phyloP scores from a whole-genome alignment of 2,888 invertebrate species.

The Melinopterus prodromus region DNA sequence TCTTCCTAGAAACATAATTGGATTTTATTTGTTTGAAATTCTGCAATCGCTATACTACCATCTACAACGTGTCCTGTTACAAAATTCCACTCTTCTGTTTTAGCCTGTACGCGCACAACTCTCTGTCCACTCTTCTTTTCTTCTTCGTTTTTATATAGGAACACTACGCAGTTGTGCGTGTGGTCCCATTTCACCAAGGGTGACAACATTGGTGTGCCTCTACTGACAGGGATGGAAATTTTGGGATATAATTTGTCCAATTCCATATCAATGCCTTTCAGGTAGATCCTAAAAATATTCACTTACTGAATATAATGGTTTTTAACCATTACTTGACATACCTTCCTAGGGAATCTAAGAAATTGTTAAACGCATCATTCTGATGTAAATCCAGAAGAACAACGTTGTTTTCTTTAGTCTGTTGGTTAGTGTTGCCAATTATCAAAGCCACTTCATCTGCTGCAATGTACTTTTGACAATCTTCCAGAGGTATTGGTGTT shows the following conservation, averaged over 20 bases:
- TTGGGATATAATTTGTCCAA: constrained; percentile 80
- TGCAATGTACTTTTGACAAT: neutral
- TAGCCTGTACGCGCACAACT: constrained; percentile 66
- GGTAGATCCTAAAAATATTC: constrained; percentile 73
- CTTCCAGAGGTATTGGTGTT: neutral
- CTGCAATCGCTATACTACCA: constrained; percentile 63
- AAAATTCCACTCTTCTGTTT: constrained; percentile 74
- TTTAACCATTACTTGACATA: neutral
- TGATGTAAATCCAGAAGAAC: neutral
- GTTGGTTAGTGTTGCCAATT: neutral
- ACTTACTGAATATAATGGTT: neutral
- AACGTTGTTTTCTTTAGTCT: neutral
- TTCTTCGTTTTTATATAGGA: constrained; percentile 72
- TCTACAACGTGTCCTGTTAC: constrained; percentile 85
- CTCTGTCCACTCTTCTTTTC: constrained; percentile 75
- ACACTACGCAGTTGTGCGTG: constrained; percentile 76
- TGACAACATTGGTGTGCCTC: constrained; percentile 84
- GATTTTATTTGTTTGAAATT: neutral
- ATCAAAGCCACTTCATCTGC: neutral
- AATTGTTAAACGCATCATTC: neutral
- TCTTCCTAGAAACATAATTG: constrained; percentile 51
- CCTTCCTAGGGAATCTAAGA: constrained; percentile 5
- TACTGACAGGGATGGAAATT: constrained; percentile 83
- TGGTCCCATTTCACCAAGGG: constrained; percentile 92
- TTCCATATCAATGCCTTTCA: constrained; percentile 77